Percentiles rank a stretch among this genome's conserved stretches.
These are phyloP conservation scores for Myiozetetes cayanensis DNA, from an alignment of 2,113 vertebrate genomes.

Conservation along the genomic window DNA sequence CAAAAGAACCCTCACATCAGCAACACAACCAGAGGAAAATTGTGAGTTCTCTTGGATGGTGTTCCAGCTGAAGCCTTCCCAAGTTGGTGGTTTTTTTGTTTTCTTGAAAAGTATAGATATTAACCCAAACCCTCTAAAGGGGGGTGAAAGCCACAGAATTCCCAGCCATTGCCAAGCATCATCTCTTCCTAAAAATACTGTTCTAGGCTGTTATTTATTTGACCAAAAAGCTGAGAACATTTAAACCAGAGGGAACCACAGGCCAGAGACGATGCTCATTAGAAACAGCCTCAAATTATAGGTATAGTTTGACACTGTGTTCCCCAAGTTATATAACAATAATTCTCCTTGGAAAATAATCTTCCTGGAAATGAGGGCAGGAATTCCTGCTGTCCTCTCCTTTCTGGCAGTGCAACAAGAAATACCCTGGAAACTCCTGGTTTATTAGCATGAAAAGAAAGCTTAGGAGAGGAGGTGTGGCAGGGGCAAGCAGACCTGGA, in stretches of 20 bases:
- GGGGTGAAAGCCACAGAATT: background rate
- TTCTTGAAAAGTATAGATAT: background rate
- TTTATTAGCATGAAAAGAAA: background rate
- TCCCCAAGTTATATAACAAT: background rate
- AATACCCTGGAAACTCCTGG: background rate
- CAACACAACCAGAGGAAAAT: background rate
- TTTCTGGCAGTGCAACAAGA: background rate
- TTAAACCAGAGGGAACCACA: conserved; percentile 26
- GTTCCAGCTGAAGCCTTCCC: background rate
- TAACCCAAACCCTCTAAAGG: background rate
- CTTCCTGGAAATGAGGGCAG: background rate
- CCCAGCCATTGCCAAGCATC: background rate
- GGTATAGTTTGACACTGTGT: background rate
- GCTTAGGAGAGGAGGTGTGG: background rate
- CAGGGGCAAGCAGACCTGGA: background rate
- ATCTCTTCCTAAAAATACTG: conserved; percentile 15
- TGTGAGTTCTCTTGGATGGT: background rate
- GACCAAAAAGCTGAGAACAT: background rate
- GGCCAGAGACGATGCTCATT: background rate
- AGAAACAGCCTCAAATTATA: conserved; percentile 20
- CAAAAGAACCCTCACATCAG: background rate
- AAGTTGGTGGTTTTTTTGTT: background rate
- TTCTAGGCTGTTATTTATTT: conserved; percentile 6
- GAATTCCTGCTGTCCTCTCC: background rate
- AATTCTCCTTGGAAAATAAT: background rate